Evolutionary conservation across 1,140 invertebrate species (phyloP).

Genomic region (Mercenaria mercenaria): DNA sequence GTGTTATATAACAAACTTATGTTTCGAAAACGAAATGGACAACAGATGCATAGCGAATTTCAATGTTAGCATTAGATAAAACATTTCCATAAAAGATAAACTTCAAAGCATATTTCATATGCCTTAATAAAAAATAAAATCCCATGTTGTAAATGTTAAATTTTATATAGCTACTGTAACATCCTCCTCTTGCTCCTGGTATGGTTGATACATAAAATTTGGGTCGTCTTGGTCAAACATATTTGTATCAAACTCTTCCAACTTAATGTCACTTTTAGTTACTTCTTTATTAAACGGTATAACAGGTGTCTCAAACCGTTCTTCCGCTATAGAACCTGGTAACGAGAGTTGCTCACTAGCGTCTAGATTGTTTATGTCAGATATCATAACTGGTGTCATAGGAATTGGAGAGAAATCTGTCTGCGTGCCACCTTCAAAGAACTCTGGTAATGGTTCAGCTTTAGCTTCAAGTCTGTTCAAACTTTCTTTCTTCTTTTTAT

Average conservation of each 20-base stretch:
- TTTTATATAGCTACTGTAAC: too few species aligned
- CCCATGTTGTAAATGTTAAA: too few species aligned
- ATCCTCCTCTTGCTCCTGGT: slow-evolving; percentile 17
- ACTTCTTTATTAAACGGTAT: slow-evolving; percentile 63
- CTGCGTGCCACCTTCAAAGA: slow-evolving; percentile 53
- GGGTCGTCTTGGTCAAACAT: slow-evolving; percentile 34
- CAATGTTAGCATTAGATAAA: too few species aligned
- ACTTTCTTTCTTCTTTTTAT: slow-evolving; percentile 42
- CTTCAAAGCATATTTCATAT: too few species aligned
- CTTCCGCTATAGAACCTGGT: neutral
- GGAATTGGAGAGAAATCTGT: slow-evolving; percentile 64
- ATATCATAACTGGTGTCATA: slow-evolving; percentile 41
- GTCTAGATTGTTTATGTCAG: neutral
- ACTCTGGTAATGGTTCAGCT: neutral
- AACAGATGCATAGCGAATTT: too few species aligned
- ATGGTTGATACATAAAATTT: slow-evolving; percentile 17
- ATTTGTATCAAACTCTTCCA: slow-evolving; percentile 48
- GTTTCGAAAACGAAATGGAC: too few species aligned
- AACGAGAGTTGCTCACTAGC: slow-evolving; percentile 16
- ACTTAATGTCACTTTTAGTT: slow-evolving; percentile 52
- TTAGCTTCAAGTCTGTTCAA: neutral
- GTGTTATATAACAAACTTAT: too few species aligned
- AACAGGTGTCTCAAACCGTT: slow-evolving; percentile 1
- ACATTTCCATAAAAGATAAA: too few species aligned
- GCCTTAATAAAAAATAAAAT: too few species aligned